Evolutionary conservation across 1,140 invertebrate genomes (phyloP).

Genomic region (Eriosoma lanigerum): DNA sequence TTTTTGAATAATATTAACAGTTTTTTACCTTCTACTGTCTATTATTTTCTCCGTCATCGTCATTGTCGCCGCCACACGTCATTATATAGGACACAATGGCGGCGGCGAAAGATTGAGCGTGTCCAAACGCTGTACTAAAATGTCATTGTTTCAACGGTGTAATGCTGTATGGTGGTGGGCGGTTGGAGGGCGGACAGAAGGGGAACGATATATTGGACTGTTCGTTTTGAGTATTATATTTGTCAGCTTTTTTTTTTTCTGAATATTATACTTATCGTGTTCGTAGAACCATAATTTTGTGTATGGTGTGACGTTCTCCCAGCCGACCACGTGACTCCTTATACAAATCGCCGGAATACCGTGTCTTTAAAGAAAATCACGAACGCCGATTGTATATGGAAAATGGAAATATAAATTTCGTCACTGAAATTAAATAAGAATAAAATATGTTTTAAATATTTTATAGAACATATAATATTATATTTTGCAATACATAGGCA

Average conservation of each 20-base stretch:
- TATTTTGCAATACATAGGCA: no score
- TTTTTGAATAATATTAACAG: conserved; percentile 39
- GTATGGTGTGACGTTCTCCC: not conserved
- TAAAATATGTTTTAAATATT: no score
- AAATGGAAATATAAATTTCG: no score
- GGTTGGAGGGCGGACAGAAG: not conserved
- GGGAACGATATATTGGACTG: not conserved
- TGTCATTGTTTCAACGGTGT: conserved; percentile 16
- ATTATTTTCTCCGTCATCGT: no score
- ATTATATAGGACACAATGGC: conserved; percentile 16
- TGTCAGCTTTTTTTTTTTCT: conserved; percentile 1
- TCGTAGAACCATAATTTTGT: not conserved
- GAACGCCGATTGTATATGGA: not conserved
- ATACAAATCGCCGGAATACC: not conserved
- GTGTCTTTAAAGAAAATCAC: conserved; percentile 22
- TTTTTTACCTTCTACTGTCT: no score
- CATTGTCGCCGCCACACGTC: not conserved
- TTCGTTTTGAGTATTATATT: conserved; percentile 5
- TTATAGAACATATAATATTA: no score
- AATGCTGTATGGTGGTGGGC: no score
- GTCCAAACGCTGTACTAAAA: not conserved
- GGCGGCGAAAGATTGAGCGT: conserved; percentile 12
- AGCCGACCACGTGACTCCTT: not conserved
- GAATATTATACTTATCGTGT: not conserved
- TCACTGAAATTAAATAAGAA: no score